phyloP scores from a whole-genome alignment of 2,113 vertebrate genomes.

The Speoplatyrhinus poulsoni region DNA sequence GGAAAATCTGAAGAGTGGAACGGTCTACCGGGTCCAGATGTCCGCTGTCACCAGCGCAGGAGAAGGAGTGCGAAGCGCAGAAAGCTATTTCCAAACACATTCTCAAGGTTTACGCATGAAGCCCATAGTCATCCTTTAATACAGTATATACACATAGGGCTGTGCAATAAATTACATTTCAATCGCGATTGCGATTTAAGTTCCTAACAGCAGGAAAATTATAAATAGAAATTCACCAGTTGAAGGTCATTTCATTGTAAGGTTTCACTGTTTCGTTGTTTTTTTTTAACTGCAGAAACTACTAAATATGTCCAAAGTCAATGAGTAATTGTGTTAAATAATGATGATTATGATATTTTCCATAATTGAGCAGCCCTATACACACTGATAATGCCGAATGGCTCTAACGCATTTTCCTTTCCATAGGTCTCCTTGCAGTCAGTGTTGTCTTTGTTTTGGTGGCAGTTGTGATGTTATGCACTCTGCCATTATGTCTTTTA shows the following conservation, averaged over 20 bases:
- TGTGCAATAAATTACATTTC: too few relatives aligned
- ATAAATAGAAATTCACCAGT: too few relatives aligned
- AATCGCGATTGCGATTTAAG: too few relatives aligned
- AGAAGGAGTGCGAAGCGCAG: constrained; percentile 66
- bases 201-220: too few relatives aligned
- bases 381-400: background rate
- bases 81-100: constrained; percentile 45
- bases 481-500: too few relatives aligned
- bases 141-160: background rate
- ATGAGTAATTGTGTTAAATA: too few relatives aligned
- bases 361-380: too few relatives aligned
- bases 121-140: background rate
- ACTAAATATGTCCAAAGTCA: too few relatives aligned
- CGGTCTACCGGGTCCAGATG: constrained; percentile 68
- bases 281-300: too few relatives aligned
- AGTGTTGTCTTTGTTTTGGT: constrained; percentile 7
- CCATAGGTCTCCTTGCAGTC: constrained; percentile 26
- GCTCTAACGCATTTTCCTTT: background rate
- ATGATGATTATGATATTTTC: too few relatives aligned
- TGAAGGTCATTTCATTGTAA: too few relatives aligned
- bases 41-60: constrained; percentile 79
- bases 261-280: too few relatives aligned
- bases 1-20: constrained; percentile 58
- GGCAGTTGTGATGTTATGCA: constrained; percentile 24
- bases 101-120: constrained; percentile 34